These are phyloP conservation scores for Lasioglossum lativentre DNA, from an alignment of 2,888 invertebrate genomes.

Conservation along the genomic window DNA sequence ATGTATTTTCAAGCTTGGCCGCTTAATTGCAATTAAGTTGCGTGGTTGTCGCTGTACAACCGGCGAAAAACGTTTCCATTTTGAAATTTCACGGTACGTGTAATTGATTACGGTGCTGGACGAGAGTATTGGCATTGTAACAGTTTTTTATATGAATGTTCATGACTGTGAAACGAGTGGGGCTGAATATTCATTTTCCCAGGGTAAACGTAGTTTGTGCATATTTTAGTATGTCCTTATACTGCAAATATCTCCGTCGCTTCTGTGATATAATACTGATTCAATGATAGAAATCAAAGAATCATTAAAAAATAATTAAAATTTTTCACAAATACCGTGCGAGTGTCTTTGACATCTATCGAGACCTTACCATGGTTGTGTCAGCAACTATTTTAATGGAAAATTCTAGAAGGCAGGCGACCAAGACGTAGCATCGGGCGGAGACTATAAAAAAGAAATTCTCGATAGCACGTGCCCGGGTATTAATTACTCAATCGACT, in stretches of 20 bases:
- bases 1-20: background rate
- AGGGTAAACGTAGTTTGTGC: background rate
- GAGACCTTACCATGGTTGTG: background rate
- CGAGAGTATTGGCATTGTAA: background rate
- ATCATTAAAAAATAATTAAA: background rate
- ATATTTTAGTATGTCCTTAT: background rate
- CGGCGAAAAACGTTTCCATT: background rate
- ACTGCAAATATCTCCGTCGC: too few relatives aligned
- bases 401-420: background rate
- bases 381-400: background rate
- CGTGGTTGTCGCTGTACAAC: background rate
- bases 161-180: background rate
- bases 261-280: background rate
- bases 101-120: background rate
- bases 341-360: background rate
- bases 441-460: conserved; percentile 16
- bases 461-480: background rate
- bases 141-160: background rate
- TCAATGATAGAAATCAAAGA: background rate
- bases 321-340: background rate
- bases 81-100: background rate
- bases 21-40: conserved; percentile 1
- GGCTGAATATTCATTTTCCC: background rate
- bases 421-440: background rate
- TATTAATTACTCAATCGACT: conserved; percentile 48